Percentiles rank a stretch among this genome's conserved stretches.
These are phyloP conservation scores for Strongylocentrotus purpuratus DNA, from an alignment of 35 echinoderm and acorn worm species.

Conservation along the genomic window DNA sequence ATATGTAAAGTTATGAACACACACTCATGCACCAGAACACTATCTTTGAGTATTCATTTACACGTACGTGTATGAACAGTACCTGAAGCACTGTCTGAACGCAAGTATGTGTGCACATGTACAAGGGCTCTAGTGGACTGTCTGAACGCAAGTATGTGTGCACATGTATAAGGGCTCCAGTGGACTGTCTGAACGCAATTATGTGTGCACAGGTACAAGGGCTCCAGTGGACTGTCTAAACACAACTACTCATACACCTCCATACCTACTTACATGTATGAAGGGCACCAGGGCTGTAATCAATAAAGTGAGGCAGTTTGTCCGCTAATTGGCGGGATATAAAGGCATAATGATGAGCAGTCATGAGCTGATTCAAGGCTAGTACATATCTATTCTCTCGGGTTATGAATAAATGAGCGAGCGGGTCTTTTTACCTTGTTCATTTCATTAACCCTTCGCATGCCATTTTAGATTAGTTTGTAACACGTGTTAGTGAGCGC, in stretches of 20 bases:
- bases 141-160: neutral
- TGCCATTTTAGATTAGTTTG: neutral
- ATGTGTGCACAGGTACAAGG: neutral
- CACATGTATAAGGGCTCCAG: neutral
- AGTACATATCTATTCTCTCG: neutral
- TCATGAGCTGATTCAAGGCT: constrained; percentile 9
- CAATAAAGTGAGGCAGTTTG: constrained; percentile 16
- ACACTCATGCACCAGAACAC: no score
- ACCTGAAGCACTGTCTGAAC: no score
- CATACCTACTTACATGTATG: neutral
- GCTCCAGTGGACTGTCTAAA: neutral
- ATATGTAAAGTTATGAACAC: neutral
- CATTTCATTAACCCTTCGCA: neutral
- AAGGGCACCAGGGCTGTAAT: neutral
- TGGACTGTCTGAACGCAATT: neutral
- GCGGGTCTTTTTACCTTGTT: neutral
- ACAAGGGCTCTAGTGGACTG: neutral
- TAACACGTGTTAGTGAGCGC: neutral
- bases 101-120: neutral
- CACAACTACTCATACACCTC: neutral
- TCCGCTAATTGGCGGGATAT: neutral
- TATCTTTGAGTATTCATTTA: neutral
- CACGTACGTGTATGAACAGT: neutral
- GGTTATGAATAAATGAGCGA: neutral
- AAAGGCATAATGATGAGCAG: neutral